Base-by-base conservation (phyloP, 1,140 invertebrate species). In the Anoplolepis gracilipes region DNA sequence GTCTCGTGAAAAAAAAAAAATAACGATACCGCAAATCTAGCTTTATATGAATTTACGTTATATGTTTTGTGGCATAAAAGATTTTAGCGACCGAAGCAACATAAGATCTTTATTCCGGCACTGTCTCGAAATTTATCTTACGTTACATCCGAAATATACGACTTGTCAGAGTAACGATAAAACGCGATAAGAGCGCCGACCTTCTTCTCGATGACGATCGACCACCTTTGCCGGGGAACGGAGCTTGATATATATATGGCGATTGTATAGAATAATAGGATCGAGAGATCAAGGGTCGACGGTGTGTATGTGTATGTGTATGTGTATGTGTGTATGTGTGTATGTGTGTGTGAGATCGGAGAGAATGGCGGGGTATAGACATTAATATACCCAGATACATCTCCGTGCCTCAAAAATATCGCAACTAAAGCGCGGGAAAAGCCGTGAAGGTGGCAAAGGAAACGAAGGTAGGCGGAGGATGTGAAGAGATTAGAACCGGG, bases 371-470 rank as follows among this genome's bases (percentile, higher is more conserved):
- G 19, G 69, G 65, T 39, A 73, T 72, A 77, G 49, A 87, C 22
- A 81, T 75, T 61, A 70, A 75, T 79, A 69, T 76, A 84, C 72
- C 53, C 77, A 79, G 46, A 87, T 75, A 84, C 84, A 82, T 72
- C 72, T 87, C 92, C 76, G 92, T 92, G 90, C 88, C 91, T 93
- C 87, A 82, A 75, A 88, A 88, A 91, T 93, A 88, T 91, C 91
- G 93, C 92, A 91, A 93, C 90, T 93, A 92, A 94, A 94, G 93
- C 93, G 92, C 91, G 90, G 92, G 91, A 93, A 90, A 90, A 93
- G 93, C 93, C 86, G 69, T 91, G 92, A 90, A 87, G 88, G 85
- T 39, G n/a, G n/a, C n/a, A n/a, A n/a, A n/a, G 67, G 61, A 77
- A 78, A 30, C 30, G 70, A 36, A 72, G 62, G 67, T n/a, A 46